phyloP scores from a whole-genome alignment of 2,888 invertebrate species.

The Papilio gigon region DNA sequence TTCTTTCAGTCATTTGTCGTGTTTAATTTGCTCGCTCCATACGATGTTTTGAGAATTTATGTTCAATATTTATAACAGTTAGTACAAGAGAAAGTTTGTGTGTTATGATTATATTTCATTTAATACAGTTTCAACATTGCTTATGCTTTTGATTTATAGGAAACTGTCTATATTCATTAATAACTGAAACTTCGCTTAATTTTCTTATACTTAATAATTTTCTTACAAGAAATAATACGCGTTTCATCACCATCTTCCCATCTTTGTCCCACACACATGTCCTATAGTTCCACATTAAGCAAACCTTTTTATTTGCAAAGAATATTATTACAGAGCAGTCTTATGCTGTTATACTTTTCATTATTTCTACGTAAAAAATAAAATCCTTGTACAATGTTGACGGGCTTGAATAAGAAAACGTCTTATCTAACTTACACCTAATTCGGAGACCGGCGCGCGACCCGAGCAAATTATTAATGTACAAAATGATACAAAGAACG shows the following conservation, averaged over 20 bases:
- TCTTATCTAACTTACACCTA: slow-evolving; percentile 66
- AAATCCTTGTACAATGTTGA: slow-evolving; percentile 69
- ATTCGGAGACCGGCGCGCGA: slow-evolving; percentile 61
- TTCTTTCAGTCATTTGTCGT: slow-evolving; percentile 36
- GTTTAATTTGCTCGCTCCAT: slow-evolving; percentile 23
- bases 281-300: slow-evolving; percentile 51
- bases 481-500: slow-evolving; percentile 70
- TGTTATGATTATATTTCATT: background rate
- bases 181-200: too few relatives aligned
- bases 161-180: too few relatives aligned
- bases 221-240: too few relatives aligned
- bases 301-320: slow-evolving; percentile 52
- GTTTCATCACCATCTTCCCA: too few relatives aligned
- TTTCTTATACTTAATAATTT: too few relatives aligned
- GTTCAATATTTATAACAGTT: background rate
- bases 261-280: too few relatives aligned
- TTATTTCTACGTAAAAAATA: slow-evolving; percentile 77
- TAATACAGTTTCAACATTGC: too few relatives aligned
- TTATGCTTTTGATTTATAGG: too few relatives aligned
- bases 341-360: slow-evolving; percentile 67
- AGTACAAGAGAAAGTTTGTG: background rate
- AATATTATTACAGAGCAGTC: slow-evolving; percentile 53
- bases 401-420: slow-evolving; percentile 70
- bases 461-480: slow-evolving; percentile 73
- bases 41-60: background rate